These are phyloP conservation scores for Tetranychus truncatus DNA, from an alignment of 2,888 invertebrate genomes.

Conservation along the genomic window DNA sequence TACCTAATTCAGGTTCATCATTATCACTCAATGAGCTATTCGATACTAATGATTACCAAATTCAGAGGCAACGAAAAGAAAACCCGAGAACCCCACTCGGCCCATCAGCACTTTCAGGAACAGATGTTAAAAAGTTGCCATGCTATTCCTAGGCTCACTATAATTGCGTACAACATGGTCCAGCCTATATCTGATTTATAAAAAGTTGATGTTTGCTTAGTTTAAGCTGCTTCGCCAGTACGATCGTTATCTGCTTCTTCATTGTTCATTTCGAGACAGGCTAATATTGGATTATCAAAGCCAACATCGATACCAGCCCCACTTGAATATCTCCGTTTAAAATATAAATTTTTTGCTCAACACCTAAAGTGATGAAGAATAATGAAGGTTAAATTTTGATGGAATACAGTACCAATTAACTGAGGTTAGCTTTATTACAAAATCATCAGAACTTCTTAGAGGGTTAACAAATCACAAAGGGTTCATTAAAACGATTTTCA, in stretches of 20 bases:
- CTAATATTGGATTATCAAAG: constrained; percentile 98
- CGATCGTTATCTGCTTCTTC: constrained; percentile 95
- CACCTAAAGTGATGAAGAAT: constrained; percentile 54
- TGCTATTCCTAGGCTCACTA: constrained; percentile 94
- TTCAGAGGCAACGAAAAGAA: constrained; percentile 91
- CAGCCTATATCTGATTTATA: constrained; percentile 93
- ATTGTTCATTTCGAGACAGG: constrained; percentile 95
- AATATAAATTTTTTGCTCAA: too few species aligned
- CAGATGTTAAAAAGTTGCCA: constrained; percentile 84
- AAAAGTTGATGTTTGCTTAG: constrained; percentile 89
- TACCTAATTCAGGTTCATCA: constrained; percentile 95
- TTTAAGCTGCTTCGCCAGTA: constrained; percentile 83
- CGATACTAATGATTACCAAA: constrained; percentile 99
- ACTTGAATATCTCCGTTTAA: too few species aligned
- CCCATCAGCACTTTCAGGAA: constrained; percentile 77
- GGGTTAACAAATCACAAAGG: neutral
- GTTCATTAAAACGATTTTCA: neutral
- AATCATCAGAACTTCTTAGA: neutral
- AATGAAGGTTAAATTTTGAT: neutral
- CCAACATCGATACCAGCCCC: constrained; percentile 98
- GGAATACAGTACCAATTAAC: neutral
- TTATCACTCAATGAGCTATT: constrained; percentile 98
- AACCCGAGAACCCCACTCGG: constrained; percentile 97
- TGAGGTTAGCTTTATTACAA: neutral
- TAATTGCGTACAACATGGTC: constrained; percentile 98